Evolutionary conservation across 2,113 vertebrate species (phyloP).

Genomic region (Atractosteus spatula): DNA sequence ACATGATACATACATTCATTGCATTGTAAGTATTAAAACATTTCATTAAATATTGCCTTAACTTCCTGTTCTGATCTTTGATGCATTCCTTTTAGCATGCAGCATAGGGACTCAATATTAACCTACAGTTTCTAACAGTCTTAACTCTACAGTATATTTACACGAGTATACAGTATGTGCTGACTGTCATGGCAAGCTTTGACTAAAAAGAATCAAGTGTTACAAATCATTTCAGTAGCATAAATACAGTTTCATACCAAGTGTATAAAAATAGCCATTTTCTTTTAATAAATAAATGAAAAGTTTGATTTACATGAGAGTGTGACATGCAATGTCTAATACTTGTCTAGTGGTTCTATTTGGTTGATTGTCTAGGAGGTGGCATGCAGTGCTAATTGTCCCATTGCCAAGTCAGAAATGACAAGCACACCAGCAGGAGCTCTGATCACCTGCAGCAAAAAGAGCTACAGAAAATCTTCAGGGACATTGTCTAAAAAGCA

Average conservation of each 20-base stretch:
- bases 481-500: constrained; percentile 49
- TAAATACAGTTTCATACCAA: constrained; percentile 73
- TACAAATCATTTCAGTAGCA: constrained; percentile 75
- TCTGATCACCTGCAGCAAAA: constrained; percentile 53
- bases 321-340: constrained; percentile 66
- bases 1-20: not conserved
- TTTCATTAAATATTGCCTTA: constrained; percentile 58
- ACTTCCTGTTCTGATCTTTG: constrained; percentile 49
- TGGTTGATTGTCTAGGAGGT: constrained; percentile 76
- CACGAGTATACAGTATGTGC: constrained; percentile 50
- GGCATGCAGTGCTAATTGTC: constrained; percentile 75
- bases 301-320: constrained; percentile 76
- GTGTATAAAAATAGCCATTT: constrained; percentile 79
- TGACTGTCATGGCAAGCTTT: constrained; percentile 64
- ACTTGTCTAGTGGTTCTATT: constrained; percentile 67
- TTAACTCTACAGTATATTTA: constrained; percentile 55
- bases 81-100: constrained; percentile 64
- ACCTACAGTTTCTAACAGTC: constrained; percentile 37
- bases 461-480: constrained; percentile 57
- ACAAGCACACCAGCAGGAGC: constrained; percentile 68
- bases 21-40: constrained; percentile 17
- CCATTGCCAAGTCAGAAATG: constrained; percentile 53
- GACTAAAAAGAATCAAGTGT: constrained; percentile 63
- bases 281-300: constrained; percentile 67
- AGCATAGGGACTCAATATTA: constrained; percentile 22